Evolutionary conservation across 1,140 invertebrate species (phyloP).

Genomic region (Lepidurus apus): DNA sequence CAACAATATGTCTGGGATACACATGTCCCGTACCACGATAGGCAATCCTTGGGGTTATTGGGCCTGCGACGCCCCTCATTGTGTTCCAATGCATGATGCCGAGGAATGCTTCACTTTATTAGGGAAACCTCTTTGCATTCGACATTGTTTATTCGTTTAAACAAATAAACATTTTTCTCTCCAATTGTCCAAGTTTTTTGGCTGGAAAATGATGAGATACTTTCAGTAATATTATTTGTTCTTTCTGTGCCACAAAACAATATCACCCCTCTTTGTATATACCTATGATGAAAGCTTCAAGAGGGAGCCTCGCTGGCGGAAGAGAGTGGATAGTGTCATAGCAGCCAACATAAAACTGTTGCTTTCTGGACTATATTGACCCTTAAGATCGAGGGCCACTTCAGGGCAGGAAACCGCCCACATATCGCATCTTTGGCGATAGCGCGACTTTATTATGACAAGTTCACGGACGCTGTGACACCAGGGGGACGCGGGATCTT

Average conservation of each 20-base stretch:
- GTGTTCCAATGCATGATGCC: too few relatives aligned
- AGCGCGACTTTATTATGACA: slow-evolving; percentile 20
- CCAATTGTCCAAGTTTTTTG: too few relatives aligned
- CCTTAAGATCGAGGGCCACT: slow-evolving; percentile 19
- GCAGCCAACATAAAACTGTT: background rate
- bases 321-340: background rate
- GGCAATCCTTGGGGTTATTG: too few relatives aligned
- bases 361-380: slow-evolving; percentile 6
- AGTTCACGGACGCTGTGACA: slow-evolving; percentile 2
- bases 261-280: background rate
- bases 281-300: background rate
- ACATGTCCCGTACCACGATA: too few relatives aligned
- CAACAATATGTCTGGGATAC: too few relatives aligned
- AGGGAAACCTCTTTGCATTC: too few relatives aligned
- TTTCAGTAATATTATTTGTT: too few relatives aligned
- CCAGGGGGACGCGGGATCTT: background rate
- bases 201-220: too few relatives aligned
- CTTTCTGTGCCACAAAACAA: background rate
- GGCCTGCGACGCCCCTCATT: too few relatives aligned
- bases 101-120: too few relatives aligned
- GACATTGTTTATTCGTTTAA: too few relatives aligned
- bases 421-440: background rate
- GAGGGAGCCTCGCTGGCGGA: background rate
- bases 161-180: too few relatives aligned
- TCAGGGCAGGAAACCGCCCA: background rate